These are phyloP conservation scores for Glaucopsyche alexis DNA, from an alignment of 2,888 invertebrate species.

Conservation along the genomic window DNA sequence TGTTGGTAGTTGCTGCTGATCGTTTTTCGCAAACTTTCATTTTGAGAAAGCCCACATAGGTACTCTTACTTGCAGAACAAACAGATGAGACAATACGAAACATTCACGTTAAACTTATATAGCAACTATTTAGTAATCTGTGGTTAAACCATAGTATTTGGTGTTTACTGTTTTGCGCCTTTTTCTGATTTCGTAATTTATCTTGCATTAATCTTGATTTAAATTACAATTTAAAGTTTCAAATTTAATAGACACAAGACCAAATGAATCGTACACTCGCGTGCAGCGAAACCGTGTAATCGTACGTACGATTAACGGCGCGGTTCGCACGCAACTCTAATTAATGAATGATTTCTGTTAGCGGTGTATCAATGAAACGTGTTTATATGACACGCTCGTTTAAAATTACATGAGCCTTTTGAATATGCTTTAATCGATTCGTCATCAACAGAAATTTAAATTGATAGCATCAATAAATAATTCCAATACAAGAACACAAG, in stretches of 20 bases:
- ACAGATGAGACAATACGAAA: too few relatives aligned
- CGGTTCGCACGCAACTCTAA: conserved; percentile 52
- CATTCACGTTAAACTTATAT: too few relatives aligned
- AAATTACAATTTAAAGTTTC: background rate
- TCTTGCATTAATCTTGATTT: background rate
- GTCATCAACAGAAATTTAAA: background rate
- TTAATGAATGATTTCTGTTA: conserved; percentile 59
- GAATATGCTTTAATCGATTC: conserved; percentile 16
- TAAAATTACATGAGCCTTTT: conserved; percentile 16
- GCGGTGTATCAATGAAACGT: conserved; percentile 51
- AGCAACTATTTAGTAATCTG: too few relatives aligned
- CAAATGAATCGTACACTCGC: conserved; percentile 44
- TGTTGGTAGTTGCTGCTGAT: too few relatives aligned
- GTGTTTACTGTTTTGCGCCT: background rate
- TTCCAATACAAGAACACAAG: background rate
- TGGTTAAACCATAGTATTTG: too few relatives aligned
- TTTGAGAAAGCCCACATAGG: too few relatives aligned
- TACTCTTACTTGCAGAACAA: too few relatives aligned
- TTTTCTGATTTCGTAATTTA: background rate
- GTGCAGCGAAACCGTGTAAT: conserved; percentile 52
- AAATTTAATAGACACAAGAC: conserved; percentile 23
- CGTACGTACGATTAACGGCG: conserved; percentile 52
- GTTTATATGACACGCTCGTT: conserved; percentile 31
- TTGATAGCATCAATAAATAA: conserved; percentile 6
- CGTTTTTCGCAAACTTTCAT: too few relatives aligned